phyloP scores from a whole-genome alignment of 2,113 vertebrate genomes.

The Platichthys flesus region DNA sequence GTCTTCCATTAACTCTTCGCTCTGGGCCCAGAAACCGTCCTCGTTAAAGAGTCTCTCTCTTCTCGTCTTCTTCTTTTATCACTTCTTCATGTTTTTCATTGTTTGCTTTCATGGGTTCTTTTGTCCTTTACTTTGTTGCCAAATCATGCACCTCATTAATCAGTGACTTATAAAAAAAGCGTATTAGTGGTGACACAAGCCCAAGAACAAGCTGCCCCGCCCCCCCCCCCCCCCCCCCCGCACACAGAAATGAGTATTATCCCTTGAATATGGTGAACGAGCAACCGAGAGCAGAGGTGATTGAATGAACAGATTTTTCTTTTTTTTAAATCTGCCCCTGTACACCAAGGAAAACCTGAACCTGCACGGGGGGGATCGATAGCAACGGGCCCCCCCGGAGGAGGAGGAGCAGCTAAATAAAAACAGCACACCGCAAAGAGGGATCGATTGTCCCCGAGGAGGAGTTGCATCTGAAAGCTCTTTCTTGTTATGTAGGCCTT shows the following conservation, averaged over 20 bases:
- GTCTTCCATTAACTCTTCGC: constrained; percentile 3
- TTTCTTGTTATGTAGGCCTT: constrained; percentile 63
- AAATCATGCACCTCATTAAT: neutral
- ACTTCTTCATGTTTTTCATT: constrained; percentile 9
- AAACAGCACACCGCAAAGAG: constrained; percentile 56
- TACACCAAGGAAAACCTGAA: constrained; percentile 13
- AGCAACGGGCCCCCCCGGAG: constrained; percentile 52
- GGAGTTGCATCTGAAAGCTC: constrained; percentile 64
- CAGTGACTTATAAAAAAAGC: constrained; percentile 8
- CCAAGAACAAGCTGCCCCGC: neutral
- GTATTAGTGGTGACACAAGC: constrained; percentile 37
- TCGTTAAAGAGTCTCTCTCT: too few species aligned
- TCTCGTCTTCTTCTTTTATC: neutral
- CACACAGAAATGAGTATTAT: constrained; percentile 2
- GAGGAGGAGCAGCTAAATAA: constrained; percentile 8
- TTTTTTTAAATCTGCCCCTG: neutral
- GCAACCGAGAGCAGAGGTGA: constrained; percentile 14
- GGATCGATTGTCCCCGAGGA: constrained; percentile 68
- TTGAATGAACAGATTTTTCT: constrained; percentile 27
- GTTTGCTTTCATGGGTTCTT: neutral
- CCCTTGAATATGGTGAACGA: neutral
- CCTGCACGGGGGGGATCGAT: constrained; percentile 49
- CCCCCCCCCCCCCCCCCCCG: too few species aligned
- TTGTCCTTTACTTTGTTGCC: constrained; percentile 9
- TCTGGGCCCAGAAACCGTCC: neutral